Evolutionary conservation across 2,113 vertebrate genomes (phyloP), one percentile per base, ranked within the genome.

Genomic region (Ageneiosus marmoratus): DNA sequence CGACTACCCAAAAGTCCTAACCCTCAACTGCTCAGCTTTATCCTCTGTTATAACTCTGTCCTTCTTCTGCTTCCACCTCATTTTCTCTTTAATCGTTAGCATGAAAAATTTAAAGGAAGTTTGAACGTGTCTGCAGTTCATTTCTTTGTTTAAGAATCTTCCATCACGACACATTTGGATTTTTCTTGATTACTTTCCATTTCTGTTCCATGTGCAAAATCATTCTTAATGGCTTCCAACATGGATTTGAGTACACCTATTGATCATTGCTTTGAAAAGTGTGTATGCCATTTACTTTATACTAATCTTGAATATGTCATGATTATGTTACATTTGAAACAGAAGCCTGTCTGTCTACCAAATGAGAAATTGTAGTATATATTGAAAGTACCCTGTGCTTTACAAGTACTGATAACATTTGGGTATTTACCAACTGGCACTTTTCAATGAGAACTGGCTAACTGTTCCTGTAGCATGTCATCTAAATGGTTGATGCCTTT

Each of bases 221-320:
- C 27, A 58, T 81, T 13, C 79, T 69, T 80, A 37, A 69, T 16
- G 32, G 15, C 51, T 50, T 80, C 65, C 79, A 67, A 41, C 79
- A 27, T 20, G 24, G 65, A 56, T 56, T 72, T 81, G 12, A 53
- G 34, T n/a, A 27, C 46, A 72, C 20, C 18, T 5, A 29, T n/a
- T n/a, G n/a, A n/a, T n/a, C n/a, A n/a, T 62, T 60, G 58, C 58
- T 62, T 62, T 62, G n/a, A 65, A 65, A n/a, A 15, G 34, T 24
- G 22, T 13, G 13, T 27, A 27, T 72, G 37, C 37, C 44, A 16
- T 50, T 50, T 50, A 12, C n/a, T 72, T n/a, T 10, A 48, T 22
- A 48, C 1, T 72, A n/a, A 48, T 27, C 24, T 16, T 2, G 48
- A 27, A 15, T 48, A 44, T 72, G 69, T 27, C 1, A 72, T 13